These are phyloP conservation scores for Paratilapia polleni DNA, from an alignment of 2,113 vertebrate genomes.

Conservation along the genomic window DNA sequence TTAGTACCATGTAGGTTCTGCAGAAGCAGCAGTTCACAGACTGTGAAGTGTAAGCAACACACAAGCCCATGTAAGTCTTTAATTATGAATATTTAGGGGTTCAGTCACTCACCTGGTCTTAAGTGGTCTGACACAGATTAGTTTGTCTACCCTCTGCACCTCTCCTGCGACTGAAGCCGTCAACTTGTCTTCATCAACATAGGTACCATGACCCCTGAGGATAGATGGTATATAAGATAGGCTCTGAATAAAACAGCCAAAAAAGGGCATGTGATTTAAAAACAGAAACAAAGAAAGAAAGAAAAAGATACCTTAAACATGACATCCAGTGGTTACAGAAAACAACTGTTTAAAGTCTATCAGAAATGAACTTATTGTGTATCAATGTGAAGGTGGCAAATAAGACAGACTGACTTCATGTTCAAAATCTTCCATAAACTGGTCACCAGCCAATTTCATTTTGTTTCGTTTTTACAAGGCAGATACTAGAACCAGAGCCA, in stretches of 20 bases:
- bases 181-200: constrained; percentile 93
- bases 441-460: neutral
- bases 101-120: constrained; percentile 83
- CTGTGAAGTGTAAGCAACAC: neutral
- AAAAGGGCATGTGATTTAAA: neutral
- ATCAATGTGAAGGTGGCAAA: neutral
- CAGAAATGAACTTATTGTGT: neutral
- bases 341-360: neutral
- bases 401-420: neutral
- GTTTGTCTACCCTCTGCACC: constrained; percentile 94
- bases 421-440: too few relatives aligned
- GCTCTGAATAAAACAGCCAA: neutral
- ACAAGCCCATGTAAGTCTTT: neutral
- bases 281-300: neutral
- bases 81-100: neutral
- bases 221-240: neutral
- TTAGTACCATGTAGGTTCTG: neutral
- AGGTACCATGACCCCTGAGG: constrained; percentile 93
- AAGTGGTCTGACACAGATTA: constrained; percentile 92
- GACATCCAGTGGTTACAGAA: neutral
- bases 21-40: neutral
- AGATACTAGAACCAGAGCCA: neutral
- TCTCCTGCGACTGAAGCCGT: constrained; percentile 94
- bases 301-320: neutral
- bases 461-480: too few relatives aligned